These are phyloP conservation scores for Trinectes maculatus DNA, from an alignment of 2,113 vertebrate genomes.

Conservation along the genomic window DNA sequence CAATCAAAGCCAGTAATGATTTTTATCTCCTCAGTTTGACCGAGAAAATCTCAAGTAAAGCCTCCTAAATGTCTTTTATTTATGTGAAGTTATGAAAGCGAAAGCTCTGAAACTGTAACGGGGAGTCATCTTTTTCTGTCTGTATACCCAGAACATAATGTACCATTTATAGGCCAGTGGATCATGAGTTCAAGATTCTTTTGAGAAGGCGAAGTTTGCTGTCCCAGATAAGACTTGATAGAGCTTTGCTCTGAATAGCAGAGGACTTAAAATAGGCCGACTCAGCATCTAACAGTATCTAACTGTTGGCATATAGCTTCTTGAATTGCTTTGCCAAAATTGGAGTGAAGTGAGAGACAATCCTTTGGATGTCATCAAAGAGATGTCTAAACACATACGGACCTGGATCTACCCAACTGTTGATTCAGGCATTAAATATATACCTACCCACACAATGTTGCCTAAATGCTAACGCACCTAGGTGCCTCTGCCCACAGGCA, in stretches of 20 bases:
- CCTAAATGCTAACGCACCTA: slow-evolving; percentile 11
- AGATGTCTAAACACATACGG: background rate
- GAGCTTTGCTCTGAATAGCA: slow-evolving; percentile 17
- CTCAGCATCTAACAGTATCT: slow-evolving; percentile 10
- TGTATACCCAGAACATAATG: slow-evolving; percentile 32
- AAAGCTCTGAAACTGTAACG: background rate
- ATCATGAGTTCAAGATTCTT: slow-evolving; percentile 28
- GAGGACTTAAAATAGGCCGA: slow-evolving; percentile 40
- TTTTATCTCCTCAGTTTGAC: background rate
- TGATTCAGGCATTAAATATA: slow-evolving; percentile 16
- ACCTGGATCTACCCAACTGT: slow-evolving; percentile 9
- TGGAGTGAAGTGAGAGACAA: background rate
- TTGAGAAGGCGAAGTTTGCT: slow-evolving; percentile 11
- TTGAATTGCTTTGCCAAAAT: background rate
- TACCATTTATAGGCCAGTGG: slow-evolving; percentile 42
- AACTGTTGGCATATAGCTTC: no score
- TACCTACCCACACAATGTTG: background rate
- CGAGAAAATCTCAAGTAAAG: slow-evolving; percentile 13
- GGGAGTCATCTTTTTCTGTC: slow-evolving; percentile 25
- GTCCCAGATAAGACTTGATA: slow-evolving; percentile 52
- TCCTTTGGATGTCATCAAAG: background rate
- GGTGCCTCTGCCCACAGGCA: slow-evolving; percentile 26
- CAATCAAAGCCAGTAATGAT: background rate
- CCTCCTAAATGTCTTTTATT: slow-evolving; percentile 9
- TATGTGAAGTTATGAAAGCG: slow-evolving; percentile 3